Evolutionary conservation across 2,797 vertebrate genomes (phyloP).

Genomic region (Chanos chanos): DNA sequence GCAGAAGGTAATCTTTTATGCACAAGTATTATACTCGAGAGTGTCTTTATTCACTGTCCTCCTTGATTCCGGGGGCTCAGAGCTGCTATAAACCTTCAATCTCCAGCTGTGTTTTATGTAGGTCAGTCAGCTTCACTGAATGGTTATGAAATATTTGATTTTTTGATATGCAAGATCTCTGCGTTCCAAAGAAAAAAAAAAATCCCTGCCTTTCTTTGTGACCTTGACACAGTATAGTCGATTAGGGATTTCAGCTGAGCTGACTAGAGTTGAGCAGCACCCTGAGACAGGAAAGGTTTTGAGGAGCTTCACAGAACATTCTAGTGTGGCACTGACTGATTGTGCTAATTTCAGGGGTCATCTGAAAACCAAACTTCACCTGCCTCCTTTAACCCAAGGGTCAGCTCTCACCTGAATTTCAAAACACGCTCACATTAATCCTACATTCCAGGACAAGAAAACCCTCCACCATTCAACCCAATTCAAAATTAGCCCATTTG

Average conservation of each 20-base stretch:
- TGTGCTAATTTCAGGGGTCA: not conserved
- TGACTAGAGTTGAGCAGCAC: not conserved
- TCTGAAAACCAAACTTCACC: not conserved
- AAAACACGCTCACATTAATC: not conserved
- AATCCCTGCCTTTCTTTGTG: no score
- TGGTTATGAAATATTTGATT: no score
- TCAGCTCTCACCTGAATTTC: slow-evolving; percentile 11
- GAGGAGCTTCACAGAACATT: not conserved
- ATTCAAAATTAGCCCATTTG: not conserved
- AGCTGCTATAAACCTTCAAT: not conserved
- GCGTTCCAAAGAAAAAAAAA: no score
- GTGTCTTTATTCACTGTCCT: no score
- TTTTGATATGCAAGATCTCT: no score
- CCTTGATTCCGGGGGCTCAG: no score
- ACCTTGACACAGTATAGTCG: not conserved
- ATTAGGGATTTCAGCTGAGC: not conserved
- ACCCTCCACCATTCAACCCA: not conserved
- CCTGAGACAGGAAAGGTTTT: not conserved
- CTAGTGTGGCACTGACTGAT: not conserved
- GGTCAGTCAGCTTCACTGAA: not conserved
- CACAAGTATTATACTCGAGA: no score
- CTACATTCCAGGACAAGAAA: not conserved
- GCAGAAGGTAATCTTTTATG: no score
- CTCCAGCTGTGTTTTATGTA: not conserved
- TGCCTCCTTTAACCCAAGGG: not conserved